phyloP scores from a whole-genome alignment of 2,113 vertebrate species.

The Alces alces region DNA sequence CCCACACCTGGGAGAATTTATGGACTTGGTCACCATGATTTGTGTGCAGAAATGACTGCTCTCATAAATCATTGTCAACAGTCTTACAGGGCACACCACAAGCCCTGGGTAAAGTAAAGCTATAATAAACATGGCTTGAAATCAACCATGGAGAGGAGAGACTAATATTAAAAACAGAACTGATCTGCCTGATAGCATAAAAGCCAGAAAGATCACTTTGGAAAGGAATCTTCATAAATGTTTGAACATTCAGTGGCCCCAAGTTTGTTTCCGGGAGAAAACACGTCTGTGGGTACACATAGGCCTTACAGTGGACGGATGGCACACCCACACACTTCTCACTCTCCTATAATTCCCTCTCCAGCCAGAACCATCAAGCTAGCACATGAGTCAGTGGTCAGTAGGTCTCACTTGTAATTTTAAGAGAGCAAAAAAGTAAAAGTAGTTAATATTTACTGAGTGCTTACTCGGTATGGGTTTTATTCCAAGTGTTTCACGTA shows the following conservation, averaged over 20 bases:
- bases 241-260: neutral
- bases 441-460: neutral
- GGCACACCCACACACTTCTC: neutral
- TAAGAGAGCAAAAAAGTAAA: conserved; percentile 15
- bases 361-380: neutral
- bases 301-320: neutral
- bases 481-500: neutral
- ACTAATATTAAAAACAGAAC: neutral
- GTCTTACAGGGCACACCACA: neutral
- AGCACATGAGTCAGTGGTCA: neutral
- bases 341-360: neutral
- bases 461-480: neutral
- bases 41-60: neutral
- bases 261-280: neutral
- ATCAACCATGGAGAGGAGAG: neutral
- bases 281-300: neutral
- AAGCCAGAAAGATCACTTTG: neutral
- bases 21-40: neutral
- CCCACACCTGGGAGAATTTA: conserved; percentile 19
- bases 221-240: neutral
- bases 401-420: neutral
- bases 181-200: neutral
- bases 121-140: neutral
- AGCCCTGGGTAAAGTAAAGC: neutral
- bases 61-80: neutral